Conservation (phyloP, 1,140 invertebrate genomes). For the Reticulitermes speratus region DNA sequence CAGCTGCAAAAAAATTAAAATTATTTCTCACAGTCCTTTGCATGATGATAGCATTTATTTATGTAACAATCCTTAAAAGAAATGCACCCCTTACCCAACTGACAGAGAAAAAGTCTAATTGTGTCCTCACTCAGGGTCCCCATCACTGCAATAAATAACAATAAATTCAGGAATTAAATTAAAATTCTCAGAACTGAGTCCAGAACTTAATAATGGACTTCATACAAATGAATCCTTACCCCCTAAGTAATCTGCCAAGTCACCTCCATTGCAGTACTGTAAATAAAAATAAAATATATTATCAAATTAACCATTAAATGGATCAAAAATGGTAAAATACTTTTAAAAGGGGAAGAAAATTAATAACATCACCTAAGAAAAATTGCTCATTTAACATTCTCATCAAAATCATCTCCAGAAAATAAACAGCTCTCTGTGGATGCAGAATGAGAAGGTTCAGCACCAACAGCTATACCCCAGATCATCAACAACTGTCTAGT, state of each 20-base stretch:
- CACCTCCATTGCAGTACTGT: constrained; percentile 98
- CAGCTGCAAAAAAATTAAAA: constrained; percentile 60
- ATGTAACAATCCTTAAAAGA: background rate
- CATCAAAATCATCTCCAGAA: no score
- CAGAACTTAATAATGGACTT: background rate
- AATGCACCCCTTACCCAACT: constrained; percentile 70
- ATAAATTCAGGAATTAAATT: background rate
- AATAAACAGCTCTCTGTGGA: no score
- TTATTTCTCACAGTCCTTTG: background rate
- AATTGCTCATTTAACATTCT: no score
- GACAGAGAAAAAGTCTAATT: constrained; percentile 90
- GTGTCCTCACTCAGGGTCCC: constrained; percentile 96
- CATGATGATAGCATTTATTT: background rate
- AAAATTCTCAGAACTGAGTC: background rate
- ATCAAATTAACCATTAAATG: background rate
- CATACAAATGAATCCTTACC: constrained; percentile 56
- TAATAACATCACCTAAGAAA: no score
- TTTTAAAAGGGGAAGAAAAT: no score
- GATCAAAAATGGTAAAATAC: no score
- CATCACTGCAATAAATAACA: constrained; percentile 60
- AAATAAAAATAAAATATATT: constrained; percentile 41
- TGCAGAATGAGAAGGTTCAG: no score
- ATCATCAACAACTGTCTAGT: no score
- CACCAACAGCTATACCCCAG: no score
- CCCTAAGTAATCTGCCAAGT: constrained; percentile 95